Conservation (phyloP, 2,888 invertebrate genomes). For the Erpobdella octoculata region DNA sequence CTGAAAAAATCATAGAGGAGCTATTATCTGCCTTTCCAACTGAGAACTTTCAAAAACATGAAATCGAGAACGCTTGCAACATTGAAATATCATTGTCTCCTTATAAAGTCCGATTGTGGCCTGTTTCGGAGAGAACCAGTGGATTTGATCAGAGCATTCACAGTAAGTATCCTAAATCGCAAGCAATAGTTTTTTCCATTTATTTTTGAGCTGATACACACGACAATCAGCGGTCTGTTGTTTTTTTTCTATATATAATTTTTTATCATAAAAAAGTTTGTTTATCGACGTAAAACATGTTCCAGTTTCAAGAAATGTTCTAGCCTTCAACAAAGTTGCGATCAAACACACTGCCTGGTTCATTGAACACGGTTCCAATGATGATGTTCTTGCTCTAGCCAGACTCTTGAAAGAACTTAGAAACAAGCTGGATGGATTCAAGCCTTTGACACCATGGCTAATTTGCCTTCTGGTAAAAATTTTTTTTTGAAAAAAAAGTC, state of each 20-base stretch:
- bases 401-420: constrained; percentile 82
- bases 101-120: constrained; percentile 12
- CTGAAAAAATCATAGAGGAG: neutral
- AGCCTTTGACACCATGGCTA: constrained; percentile 90
- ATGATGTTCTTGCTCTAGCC: constrained; percentile 92
- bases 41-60: neutral
- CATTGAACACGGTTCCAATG: constrained; percentile 59
- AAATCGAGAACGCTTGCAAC: neutral
- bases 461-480: constrained; percentile 71
- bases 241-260: too few species aligned
- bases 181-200: too few species aligned
- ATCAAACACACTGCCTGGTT: constrained; percentile 95
- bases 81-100: neutral
- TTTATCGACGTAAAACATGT: too few species aligned
- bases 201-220: too few species aligned
- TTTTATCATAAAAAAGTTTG: too few species aligned
- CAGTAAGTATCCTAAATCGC: neutral
- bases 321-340: constrained; percentile 54
- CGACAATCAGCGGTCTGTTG: too few species aligned
- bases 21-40: neutral
- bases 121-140: neutral
- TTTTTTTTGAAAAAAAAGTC: neutral
- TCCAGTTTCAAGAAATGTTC: constrained; percentile 7
- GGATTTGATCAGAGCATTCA: neutral
- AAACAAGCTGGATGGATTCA: constrained; percentile 77